phyloP scores from a whole-genome alignment of 1,140 invertebrate species.

The Drosophila pseudoobscura region DNA sequence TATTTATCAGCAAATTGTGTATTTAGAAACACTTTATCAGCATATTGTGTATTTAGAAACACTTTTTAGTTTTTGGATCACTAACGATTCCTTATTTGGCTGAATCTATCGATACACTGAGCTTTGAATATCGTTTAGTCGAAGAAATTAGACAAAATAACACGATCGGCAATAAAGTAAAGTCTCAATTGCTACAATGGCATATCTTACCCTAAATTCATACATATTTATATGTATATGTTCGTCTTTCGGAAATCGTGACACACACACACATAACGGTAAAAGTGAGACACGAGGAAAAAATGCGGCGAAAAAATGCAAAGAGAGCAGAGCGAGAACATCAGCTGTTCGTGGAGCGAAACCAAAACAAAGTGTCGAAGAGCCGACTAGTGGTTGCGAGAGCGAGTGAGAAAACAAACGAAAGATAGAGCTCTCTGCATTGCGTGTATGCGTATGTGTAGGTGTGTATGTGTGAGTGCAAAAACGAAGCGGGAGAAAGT shows the following conservation, averaged over 20 bases:
- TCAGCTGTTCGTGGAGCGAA: constrained; percentile 54
- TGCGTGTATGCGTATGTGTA: not conserved
- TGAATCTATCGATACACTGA: too few relatives aligned
- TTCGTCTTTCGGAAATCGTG: constrained; percentile 1
- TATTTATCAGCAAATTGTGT: too few relatives aligned
- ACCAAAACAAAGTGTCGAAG: constrained; percentile 53
- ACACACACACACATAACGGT: constrained; percentile 6
- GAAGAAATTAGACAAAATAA: too few relatives aligned
- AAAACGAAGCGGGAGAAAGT: constrained; percentile 6
- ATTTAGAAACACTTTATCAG: too few relatives aligned
- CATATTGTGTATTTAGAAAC: too few relatives aligned
- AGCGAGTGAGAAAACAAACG: not conserved
- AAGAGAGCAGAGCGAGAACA: constrained; percentile 40
- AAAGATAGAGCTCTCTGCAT: constrained; percentile 15
- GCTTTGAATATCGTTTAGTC: too few relatives aligned
- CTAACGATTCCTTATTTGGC: too few relatives aligned
- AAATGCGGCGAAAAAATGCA: constrained; percentile 40
- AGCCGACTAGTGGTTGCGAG: constrained; percentile 9
- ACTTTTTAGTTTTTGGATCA: too few relatives aligned
- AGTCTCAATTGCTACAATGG: too few relatives aligned
- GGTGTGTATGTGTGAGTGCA: not conserved
- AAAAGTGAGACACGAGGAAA: constrained; percentile 19
- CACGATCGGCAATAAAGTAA: too few relatives aligned
- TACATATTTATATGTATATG: too few relatives aligned
- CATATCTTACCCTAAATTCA: too few relatives aligned